Base-by-base conservation (phyloP, 2,797 vertebrate genomes). In the Eleutherodactylus coqui region DNA sequence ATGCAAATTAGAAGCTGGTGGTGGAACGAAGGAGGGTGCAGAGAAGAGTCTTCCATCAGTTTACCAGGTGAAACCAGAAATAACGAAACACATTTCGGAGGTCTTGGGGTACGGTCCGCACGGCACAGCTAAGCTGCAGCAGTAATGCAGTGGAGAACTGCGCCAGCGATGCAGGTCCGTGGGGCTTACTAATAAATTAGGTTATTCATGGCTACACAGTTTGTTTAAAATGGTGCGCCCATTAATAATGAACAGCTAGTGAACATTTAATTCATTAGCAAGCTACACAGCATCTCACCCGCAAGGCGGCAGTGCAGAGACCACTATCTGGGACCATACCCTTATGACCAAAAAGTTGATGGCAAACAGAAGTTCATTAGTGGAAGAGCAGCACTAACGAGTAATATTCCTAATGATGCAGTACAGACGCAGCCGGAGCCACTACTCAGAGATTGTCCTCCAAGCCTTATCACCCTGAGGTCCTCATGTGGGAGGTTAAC, bases 1-100 rank as follows among this genome's bases (percentile, higher is more conserved):
- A 36, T 55, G 41, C 41, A 76, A 67, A 76, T 84, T 64, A 76
- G 24, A 76, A 55, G 8, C 27, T 64, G 51, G 41, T n/a, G 14
- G 69, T 78, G 67, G 24, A 34, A n/a, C 21, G 14, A 16, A 51
- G 83, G 19, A 10, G 55, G 55, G n/a, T 3, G 24, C 24, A 34
- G 51, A 79, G 17, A 34, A 47, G 49, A 34, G 14, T 49, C 43
- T n/a, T 75, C 75, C 47, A 85, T 85, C 53, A 60, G 45, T 62
- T 75, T 86, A 86, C 51, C 81, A 85, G 69, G 84, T 85, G 75
- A 80, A 85, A 72, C 51, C 53, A 41, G 53, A 70, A 75, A 62
- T 86, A 81, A 86, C 81, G 80, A 85, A 43, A 64, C 55, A 75
- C 51, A 78, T 32, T 60, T 45, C 49, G 75, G 17, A 72, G 34